phyloP scores from a whole-genome alignment of 2,113 vertebrate genomes.

The Cygnus buccinator region DNA sequence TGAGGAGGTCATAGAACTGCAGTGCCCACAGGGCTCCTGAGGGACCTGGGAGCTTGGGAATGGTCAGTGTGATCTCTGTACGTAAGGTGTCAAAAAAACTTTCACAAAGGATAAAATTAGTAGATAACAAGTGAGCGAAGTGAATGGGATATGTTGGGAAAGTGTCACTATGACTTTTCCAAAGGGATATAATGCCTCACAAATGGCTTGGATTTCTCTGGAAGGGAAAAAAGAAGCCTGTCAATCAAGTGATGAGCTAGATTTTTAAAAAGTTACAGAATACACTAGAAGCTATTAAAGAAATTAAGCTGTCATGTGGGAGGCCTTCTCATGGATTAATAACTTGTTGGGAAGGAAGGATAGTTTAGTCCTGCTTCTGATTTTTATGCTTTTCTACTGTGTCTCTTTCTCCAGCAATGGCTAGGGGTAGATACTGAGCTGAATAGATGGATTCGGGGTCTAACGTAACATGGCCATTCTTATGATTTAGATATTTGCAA shows the following conservation, averaged over 20 bases:
- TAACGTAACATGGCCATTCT: not conserved
- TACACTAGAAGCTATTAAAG: not conserved
- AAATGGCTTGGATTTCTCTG: not conserved
- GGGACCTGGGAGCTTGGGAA: not conserved
- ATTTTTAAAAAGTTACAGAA: not conserved
- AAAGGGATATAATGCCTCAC: not conserved
- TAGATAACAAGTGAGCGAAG: fast-evolving
- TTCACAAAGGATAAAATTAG: not conserved
- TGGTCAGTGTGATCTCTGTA: fast-evolving
- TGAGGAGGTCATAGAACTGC: not conserved
- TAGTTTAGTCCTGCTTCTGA: not conserved
- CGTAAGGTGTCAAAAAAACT: fast-evolving
- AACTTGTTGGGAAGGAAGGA: not conserved
- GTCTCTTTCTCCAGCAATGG: not conserved
- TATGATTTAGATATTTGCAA: not conserved
- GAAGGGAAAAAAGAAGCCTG: not conserved
- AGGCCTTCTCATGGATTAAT: not conserved
- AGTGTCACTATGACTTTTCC: not conserved
- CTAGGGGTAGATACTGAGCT: not conserved
- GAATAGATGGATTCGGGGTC: not conserved
- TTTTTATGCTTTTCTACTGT: not conserved
- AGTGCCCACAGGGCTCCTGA: fast-evolving
- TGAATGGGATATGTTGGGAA: not conserved
- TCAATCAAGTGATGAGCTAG: not conserved
- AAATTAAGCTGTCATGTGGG: not conserved